Evolutionary conservation across 64 coral and sea anemone genomes (phyloP).

Genomic region (Catalaphyllia jardinei): DNA sequence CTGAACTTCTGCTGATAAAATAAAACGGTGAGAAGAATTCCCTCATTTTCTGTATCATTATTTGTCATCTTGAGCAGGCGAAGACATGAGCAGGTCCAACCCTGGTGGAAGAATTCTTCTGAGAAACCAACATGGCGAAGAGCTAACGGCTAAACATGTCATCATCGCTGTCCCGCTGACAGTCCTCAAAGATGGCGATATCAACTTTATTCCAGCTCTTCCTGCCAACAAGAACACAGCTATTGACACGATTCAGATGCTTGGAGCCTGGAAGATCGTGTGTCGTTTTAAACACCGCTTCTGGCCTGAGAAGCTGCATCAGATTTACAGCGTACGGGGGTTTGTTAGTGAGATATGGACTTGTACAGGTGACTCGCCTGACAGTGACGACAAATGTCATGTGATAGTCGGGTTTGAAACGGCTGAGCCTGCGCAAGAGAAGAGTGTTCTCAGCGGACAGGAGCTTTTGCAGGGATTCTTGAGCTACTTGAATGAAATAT

Average conservation of each 20-base stretch:
- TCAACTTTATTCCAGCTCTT: neutral
- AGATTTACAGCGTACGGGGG: conserved; percentile 25
- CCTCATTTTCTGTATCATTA: neutral
- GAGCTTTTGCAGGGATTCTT: conserved; percentile 62
- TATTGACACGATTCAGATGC: conserved; percentile 1
- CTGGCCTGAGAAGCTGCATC: conserved; percentile 23
- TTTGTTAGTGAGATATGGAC: conserved; percentile 84
- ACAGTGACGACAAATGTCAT: conserved; percentile 67
- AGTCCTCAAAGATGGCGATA: conserved; percentile 47
- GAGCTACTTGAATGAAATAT: conserved; percentile 72
- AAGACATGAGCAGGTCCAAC: neutral
- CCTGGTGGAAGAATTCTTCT: conserved; percentile 23
- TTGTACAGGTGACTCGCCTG: conserved; percentile 63
- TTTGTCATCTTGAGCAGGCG: neutral
- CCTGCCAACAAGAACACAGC: neutral
- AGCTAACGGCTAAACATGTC: conserved; percentile 41
- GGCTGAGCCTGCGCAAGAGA: conserved; percentile 63
- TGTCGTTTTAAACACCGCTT: conserved; percentile 1
- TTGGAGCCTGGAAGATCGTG: neutral
- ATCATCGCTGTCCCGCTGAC: conserved; percentile 53
- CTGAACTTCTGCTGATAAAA: too few species aligned
- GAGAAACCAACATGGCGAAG: conserved; percentile 63
- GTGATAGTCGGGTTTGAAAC: conserved; percentile 82
- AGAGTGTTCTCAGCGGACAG: conserved; percentile 51
- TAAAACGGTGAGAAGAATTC: too few species aligned